Evolutionary conservation across 2,113 vertebrate species (phyloP).

Genomic region (Hipposideros armiger): DNA sequence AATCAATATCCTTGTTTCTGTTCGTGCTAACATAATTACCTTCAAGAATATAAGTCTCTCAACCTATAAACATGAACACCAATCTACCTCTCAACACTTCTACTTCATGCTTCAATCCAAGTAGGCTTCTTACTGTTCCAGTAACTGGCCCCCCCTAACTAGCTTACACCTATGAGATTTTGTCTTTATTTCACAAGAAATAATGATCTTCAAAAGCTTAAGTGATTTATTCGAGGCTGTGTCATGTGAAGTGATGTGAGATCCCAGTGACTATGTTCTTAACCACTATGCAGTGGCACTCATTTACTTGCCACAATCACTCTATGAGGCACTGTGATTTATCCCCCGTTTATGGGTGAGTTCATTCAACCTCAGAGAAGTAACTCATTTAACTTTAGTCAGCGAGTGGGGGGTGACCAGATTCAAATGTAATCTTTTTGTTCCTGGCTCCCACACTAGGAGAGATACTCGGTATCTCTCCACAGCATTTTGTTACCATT

Average conservation of each 20-base stretch:
- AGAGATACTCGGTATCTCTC: background rate
- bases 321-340: background rate
- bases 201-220: background rate
- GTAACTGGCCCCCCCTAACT: background rate
- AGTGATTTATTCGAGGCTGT: background rate
- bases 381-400: background rate
- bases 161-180: background rate
- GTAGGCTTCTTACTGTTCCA: background rate
- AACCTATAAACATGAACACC: background rate
- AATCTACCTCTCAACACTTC: background rate
- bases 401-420: background rate
- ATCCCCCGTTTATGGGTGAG: background rate
- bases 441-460: background rate
- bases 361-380: background rate
- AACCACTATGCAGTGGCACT: background rate
- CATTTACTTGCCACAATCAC: background rate
- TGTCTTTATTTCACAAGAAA: slow-evolving; percentile 1
- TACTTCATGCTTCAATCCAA: background rate
- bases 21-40: background rate
- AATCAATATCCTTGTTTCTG: background rate
- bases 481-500: background rate
- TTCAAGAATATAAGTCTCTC: background rate
- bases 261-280: background rate
- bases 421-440: background rate
- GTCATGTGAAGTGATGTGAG: background rate